Evolutionary conservation across 2,888 invertebrate genomes (phyloP), one percentile per base, ranked within the genome.

Genomic region (Oegoconia quadripuncta): DNA sequence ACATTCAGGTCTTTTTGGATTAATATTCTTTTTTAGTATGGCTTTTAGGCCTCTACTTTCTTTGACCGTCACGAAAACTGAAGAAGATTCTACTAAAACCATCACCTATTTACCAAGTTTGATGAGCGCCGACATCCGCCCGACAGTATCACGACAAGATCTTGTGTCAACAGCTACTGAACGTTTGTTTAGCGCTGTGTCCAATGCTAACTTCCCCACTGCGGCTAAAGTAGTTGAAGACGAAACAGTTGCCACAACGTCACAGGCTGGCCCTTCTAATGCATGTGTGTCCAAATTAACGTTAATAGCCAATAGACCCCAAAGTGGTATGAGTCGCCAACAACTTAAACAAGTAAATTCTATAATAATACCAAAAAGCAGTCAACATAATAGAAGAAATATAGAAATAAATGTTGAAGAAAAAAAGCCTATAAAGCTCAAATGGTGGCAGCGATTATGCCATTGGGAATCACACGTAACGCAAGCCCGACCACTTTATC

Each of bases 81-180:
- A 66, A 33, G 71, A 72, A 30, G 79, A 80, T 33, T 64, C 73
- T 18, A 78, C 75, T 16, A 70, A 73, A 23, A 83, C 83, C 12
- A 75, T 84, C 4, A 77, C 82, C 6, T 86, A 76, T 55, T 68
- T 87, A 48, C 86, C 86, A 34, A 86, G 63, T 48, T 45, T 83
- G 43, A 62, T 74, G 20, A 52, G 64, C 28, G 60, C 59, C 37
- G 55, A 36, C 16, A 26, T 68, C 22, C 61, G 52, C 42, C 18
- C 55, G 12, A 23, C 59, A 31, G 35, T 58, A 18, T 64, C 74
- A n/a, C 51, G 53, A 3, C 56, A 61, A 9, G 50, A 39, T 22
- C 38, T 62, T 47, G 43, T 52, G 15, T 59, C 74, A 22, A 65
- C 67, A 14, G 55, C 57, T 9, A 56, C 73, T 4, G 74, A 75